phyloP scores from a whole-genome alignment of 2,888 invertebrate species.

The Dicycla oo region DNA sequence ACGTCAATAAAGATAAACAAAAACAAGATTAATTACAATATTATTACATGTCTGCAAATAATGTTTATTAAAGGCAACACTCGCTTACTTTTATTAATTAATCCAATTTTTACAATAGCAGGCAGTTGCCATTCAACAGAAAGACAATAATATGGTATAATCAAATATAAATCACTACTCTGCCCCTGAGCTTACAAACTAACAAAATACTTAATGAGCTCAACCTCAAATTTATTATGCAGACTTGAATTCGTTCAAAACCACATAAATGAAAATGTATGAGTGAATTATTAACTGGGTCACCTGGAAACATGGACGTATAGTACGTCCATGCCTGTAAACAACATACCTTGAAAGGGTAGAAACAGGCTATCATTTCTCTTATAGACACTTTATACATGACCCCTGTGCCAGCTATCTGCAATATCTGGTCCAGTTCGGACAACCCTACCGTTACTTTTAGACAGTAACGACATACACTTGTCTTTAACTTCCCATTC shows the following conservation, averaged over 20 bases:
- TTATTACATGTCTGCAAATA: background rate
- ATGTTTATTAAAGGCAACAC: too few species aligned
- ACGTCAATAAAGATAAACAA: too few species aligned
- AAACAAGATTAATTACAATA: background rate
- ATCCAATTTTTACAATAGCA: background rate
- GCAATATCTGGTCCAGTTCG: slow-evolving; percentile 80
- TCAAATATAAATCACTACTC: background rate
- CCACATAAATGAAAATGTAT: background rate
- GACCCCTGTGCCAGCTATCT: slow-evolving; percentile 76
- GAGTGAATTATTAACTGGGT: slow-evolving; percentile 12
- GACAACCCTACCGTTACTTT: slow-evolving; percentile 73
- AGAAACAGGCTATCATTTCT: slow-evolving; percentile 83
- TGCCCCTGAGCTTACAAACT: background rate
- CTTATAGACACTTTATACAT: slow-evolving; percentile 81
- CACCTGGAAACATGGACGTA: slow-evolving; percentile 14
- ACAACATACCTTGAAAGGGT: slow-evolving; percentile 83
- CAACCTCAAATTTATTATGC: background rate
- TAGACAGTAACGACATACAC: slow-evolving; percentile 84
- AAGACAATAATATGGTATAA: too few species aligned
- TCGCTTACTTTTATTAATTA: background rate
- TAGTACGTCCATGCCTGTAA: too few species aligned
- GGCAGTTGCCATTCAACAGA: background rate
- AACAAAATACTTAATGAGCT: background rate
- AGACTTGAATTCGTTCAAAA: background rate
- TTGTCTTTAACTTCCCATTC: slow-evolving; percentile 76